Base-by-base conservation (phyloP, 2,797 vertebrate genomes). In the Tamandua tetradactyla region DNA sequence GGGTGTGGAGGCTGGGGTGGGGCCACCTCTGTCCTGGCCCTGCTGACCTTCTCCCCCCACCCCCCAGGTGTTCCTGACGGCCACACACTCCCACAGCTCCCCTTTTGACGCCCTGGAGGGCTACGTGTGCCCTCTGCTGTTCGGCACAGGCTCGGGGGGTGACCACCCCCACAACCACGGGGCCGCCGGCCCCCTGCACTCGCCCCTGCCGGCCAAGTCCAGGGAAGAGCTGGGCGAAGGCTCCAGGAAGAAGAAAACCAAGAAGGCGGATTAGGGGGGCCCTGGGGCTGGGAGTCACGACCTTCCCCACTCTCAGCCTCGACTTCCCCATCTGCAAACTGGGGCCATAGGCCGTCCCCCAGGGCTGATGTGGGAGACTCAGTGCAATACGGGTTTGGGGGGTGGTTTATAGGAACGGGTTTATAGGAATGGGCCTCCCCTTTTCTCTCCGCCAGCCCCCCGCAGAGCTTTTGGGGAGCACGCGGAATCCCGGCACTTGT, bases 161-260 rank as follows among this genome's bases (percentile, higher is more conserved):
- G 69, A 97, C 85, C 97, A 98, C 40, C 95, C 97, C 69, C 97
- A 95, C 81, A 97, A 97, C 66, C 98, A 98, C 0, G 98, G 97
- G 6, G 91, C 99, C 94, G 98, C 99, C 2, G 98, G 96, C 95
- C 14, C 89, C 55, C 18, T 93, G 71, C 80, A 95, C 95, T 7
- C 99, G 0, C 94, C 98, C 30, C 98, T 99, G 92, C 98, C 99
- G 3, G 97, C 98, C 89, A 99, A 99, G 98, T 98, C 98, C 95
- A 99, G 99, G 98, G 99, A 99, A 97, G 99, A 99, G 96, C 98
- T 99, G 95, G 99, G 99, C 0, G 99, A 99, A 97, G 99, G 99
- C 71, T 98, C 98, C 32, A 99, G 99, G 96, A 99, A 99, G 97
- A 98, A 99, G 97, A 99, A 99, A 98, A 98, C 98, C 66, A 99